Conservation (phyloP, 30 jellyfish, hydroid and myxozoan genomes). For the Pelagia noctiluca region DNA sequence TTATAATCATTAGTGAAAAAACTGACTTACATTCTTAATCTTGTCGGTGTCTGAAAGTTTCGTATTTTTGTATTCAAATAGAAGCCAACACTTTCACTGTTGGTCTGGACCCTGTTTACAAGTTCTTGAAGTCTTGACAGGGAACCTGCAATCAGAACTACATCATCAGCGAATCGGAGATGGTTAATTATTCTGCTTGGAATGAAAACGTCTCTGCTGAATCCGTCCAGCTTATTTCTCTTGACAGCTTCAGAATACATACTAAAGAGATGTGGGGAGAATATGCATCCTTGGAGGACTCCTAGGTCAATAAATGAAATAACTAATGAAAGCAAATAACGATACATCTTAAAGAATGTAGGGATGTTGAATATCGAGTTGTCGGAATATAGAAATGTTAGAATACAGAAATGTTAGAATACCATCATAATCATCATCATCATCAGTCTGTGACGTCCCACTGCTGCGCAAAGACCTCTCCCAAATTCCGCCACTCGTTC, state of each 20-base stretch:
- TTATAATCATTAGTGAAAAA: slow-evolving; percentile 24
- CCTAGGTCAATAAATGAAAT: slow-evolving; percentile 55
- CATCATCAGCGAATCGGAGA: slow-evolving; percentile 42
- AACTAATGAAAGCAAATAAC: too few relatives aligned
- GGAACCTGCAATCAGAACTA: slow-evolving; percentile 21
- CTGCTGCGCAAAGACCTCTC: too few relatives aligned
- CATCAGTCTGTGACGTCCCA: too few relatives aligned
- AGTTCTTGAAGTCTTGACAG: slow-evolving; percentile 35
- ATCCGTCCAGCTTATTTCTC: slow-evolving; percentile 23
- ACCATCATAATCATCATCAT: too few relatives aligned
- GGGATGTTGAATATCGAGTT: too few relatives aligned
- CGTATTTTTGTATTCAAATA: slow-evolving; percentile 30
- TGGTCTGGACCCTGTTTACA: slow-evolving; percentile 18
- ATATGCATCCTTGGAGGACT: slow-evolving; percentile 62
- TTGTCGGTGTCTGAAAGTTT: slow-evolving; percentile 25
- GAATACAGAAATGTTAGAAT: too few relatives aligned
- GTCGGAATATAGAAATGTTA: too few relatives aligned
- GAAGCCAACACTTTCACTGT: slow-evolving; percentile 23
- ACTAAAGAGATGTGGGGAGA: slow-evolving; percentile 66
- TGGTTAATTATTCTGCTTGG: slow-evolving; percentile 1
- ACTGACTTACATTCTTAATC: slow-evolving; percentile 3
- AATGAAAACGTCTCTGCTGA: slow-evolving; percentile 3
- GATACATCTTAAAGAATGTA: too few relatives aligned
- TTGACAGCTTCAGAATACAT: slow-evolving; percentile 40
- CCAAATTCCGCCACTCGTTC: too few relatives aligned